Base-by-base conservation (phyloP, 2,888 invertebrate species). In the Eucriotettix oculatus region DNA sequence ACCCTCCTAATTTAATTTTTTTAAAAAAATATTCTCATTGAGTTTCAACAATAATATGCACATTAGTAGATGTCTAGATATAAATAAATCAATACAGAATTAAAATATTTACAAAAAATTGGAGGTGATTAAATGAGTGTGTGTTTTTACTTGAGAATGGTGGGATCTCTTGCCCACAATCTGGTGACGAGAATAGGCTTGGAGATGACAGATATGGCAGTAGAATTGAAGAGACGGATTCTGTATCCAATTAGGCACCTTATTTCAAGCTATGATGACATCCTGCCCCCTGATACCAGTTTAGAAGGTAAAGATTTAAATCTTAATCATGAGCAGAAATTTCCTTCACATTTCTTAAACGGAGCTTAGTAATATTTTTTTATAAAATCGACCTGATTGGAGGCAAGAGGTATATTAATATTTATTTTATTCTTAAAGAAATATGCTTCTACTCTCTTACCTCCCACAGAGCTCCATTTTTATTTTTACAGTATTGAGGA, bases 71-170 rank as follows among this genome's bases (percentile, higher is more conserved):
- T 29, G 29, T 2, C 2, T 5, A 29, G 29, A 29, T 29, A 29
- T 29, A 29, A 29, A 29, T 29, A 29, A 7, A 7, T 29, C 29
- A 29, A 7, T n/a, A n/a, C n/a, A 29, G 7, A 29, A 29, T 29
- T 29, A 7, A 29, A 29, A 29, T 29, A 29, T 29, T 29, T 2
- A 29, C 2, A 29, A 29, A 29, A 7, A 16, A 10, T 14, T 54
- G 16, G 17, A 54, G 16, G 17, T 14, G 17, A 29, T 17, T 17
- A 29, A 44, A 60, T 60, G 61, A 60, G 62, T 56, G 40, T 57
- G 42, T 66, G 67, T 54, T 64, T 65, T 61, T 67, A 67, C 64
- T 53, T 66, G 58, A 63, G 66, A 10, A 58, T 67, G 52, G 61
- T 64, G 55, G 65, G 66, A 52, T 63, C 66, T 29, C 65, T 68